phyloP scores from a whole-genome alignment of 2,888 invertebrate genomes.

The Spatulosminthurus flaviceps region DNA sequence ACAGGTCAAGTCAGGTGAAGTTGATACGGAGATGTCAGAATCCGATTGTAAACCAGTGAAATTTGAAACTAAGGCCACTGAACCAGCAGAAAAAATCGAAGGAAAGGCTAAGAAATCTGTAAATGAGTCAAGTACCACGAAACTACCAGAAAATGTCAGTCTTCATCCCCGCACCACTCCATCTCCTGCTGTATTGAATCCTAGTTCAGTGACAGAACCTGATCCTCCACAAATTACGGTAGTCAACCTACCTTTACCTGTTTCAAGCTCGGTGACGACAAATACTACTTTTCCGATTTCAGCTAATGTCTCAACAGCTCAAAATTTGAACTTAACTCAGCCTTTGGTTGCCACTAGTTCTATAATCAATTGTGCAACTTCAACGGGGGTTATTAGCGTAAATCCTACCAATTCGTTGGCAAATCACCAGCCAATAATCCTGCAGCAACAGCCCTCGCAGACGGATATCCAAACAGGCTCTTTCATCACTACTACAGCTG shows the following conservation, averaged over 20 bases:
- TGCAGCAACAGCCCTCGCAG: slow-evolving; percentile 33
- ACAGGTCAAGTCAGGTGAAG: background rate
- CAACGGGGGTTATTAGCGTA: slow-evolving; percentile 19
- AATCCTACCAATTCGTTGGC: slow-evolving; percentile 26
- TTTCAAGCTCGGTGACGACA: slow-evolving; percentile 3
- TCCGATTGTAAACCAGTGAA: too few species aligned
- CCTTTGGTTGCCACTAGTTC: slow-evolving; percentile 41
- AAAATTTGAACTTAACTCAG: slow-evolving; percentile 31
- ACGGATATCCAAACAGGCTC: slow-evolving; percentile 37
- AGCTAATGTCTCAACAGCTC: slow-evolving; percentile 23
- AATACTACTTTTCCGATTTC: slow-evolving; percentile 25
- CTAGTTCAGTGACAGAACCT: background rate
- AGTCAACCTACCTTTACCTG: slow-evolving; percentile 29
- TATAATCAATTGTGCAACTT: slow-evolving; percentile 29
- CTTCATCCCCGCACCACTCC: background rate
- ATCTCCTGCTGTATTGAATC: slow-evolving; percentile 10
- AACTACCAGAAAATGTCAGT: background rate
- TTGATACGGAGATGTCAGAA: background rate
- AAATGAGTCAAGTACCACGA: background rate
- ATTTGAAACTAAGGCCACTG: too few species aligned
- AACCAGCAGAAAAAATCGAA: background rate
- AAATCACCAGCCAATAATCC: slow-evolving; percentile 40
- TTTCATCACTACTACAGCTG: slow-evolving; percentile 29
- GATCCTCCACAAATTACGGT: slow-evolving; percentile 23
- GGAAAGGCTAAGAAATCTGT: background rate